These are phyloP conservation scores for Byasa hedistus DNA, from an alignment of 2,888 invertebrate species.

Conservation along the genomic window DNA sequence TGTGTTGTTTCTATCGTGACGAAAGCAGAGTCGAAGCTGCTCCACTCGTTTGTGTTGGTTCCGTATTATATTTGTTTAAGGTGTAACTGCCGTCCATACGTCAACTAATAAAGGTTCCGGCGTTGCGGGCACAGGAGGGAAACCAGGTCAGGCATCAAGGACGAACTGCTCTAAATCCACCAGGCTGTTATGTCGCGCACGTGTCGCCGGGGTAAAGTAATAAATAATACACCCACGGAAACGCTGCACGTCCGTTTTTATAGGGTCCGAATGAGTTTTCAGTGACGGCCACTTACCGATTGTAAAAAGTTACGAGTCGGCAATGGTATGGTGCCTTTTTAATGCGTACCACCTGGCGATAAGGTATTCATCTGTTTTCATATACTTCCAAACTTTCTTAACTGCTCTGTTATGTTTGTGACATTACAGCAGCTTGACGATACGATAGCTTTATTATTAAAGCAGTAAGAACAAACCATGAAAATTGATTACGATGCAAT, in stretches of 20 bases:
- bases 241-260: too few species aligned
- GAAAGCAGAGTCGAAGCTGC: too few species aligned
- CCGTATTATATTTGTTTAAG: not conserved
- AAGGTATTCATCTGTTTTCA: too few species aligned
- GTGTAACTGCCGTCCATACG: constrained; percentile 8
- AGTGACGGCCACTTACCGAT: not conserved
- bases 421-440: too few species aligned
- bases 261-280: not conserved
- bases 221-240: not conserved
- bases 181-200: constrained; percentile 4
- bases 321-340: too few species aligned
- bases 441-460: too few species aligned
- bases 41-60: not conserved
- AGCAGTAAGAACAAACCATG: too few species aligned
- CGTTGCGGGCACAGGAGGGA: not conserved
- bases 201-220: not conserved
- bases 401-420: too few species aligned
- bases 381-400: too few species aligned
- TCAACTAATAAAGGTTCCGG: constrained; percentile 20
- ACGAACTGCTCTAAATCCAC: constrained; percentile 6
- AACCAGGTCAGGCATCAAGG: constrained; percentile 4
- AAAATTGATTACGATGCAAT: too few species aligned
- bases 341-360: too few species aligned
- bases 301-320: not conserved
- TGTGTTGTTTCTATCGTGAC: too few species aligned